Evolutionary conservation across 1,140 invertebrate genomes (phyloP).

Genomic region (Heterodera schachtii): DNA sequence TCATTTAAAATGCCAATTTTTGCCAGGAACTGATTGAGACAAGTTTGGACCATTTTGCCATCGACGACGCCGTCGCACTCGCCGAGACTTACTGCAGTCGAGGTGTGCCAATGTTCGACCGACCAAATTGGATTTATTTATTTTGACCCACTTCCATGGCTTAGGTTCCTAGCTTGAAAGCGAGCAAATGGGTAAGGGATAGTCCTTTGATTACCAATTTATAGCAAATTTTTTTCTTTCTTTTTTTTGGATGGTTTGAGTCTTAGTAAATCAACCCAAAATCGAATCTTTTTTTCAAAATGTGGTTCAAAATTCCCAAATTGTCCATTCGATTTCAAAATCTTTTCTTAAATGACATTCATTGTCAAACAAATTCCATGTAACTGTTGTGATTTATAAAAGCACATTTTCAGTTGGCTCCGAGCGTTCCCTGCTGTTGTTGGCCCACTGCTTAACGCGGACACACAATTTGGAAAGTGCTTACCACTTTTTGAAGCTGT

Average conservation of each 20-base stretch:
- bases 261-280: too few species aligned
- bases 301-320: too few species aligned
- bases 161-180: too few species aligned
- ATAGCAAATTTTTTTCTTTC: not conserved
- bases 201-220: not conserved
- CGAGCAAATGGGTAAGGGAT: too few species aligned
- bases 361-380: too few species aligned
- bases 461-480: slow-evolving; percentile 27
- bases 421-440: slow-evolving; percentile 32
- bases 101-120: slow-evolving; percentile 9
- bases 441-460: slow-evolving; percentile 35
- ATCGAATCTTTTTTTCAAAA: too few species aligned
- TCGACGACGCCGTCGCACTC: slow-evolving; percentile 48
- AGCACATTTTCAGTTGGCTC: slow-evolving; percentile 24
- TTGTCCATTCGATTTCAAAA: too few species aligned
- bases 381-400: too few species aligned
- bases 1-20: slow-evolving; percentile 2
- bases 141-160: too few species aligned
- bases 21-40: slow-evolving; percentile 38
- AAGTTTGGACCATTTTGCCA: slow-evolving; percentile 44
- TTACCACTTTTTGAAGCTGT: slow-evolving; percentile 36
- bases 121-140: too few species aligned
- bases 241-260: not conserved
- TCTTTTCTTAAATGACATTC: too few species aligned
- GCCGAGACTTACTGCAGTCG: slow-evolving; percentile 43